Evolutionary conservation across 1,140 invertebrate genomes (phyloP).

Genomic region (Alviniconcha marisindica): DNA sequence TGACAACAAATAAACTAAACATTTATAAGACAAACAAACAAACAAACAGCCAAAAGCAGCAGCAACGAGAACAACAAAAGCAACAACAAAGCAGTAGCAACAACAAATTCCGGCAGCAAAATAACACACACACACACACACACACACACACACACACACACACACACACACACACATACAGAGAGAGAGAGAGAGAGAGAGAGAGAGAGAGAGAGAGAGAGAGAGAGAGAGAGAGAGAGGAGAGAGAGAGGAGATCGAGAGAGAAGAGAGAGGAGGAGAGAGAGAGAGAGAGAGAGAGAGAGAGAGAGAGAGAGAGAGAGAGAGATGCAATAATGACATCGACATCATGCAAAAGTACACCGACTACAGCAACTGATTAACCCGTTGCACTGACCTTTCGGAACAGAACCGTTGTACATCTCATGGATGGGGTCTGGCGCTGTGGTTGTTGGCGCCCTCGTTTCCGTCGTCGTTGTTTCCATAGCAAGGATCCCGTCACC

Average conservation of each 20-base stretch:
- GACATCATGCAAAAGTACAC: background rate
- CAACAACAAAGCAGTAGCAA: no score
- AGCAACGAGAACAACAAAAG: no score
- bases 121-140: no score
- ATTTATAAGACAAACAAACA: no score
- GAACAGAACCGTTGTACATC: conserved; percentile 10
- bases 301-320: background rate
- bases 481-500: background rate
- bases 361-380: background rate
- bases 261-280: no score
- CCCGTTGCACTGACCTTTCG: background rate
- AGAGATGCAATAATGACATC: background rate
- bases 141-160: no score
- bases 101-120: no score
- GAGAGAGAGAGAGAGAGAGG: background rate
- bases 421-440: background rate
- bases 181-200: no score
- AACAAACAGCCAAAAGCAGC: no score
- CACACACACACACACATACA: no score
- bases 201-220: no score
- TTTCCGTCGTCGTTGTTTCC: background rate
- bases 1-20: no score
- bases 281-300: background rate
- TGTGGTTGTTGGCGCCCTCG: background rate
- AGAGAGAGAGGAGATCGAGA: background rate